Base-by-base conservation (phyloP, 2,888 invertebrate genomes). In the Synergus laeviventris region DNA sequence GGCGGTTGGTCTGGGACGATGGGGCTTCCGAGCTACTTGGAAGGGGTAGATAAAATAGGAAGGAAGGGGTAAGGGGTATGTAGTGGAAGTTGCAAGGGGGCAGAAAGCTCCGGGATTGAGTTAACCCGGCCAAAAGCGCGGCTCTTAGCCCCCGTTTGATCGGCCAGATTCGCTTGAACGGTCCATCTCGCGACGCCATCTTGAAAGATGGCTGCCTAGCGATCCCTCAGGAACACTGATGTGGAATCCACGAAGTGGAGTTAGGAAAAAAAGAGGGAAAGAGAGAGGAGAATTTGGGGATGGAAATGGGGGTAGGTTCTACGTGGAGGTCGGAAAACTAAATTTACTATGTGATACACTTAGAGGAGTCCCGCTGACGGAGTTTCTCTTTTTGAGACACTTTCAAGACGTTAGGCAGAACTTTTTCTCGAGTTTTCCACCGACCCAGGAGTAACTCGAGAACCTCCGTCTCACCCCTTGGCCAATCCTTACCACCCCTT, bases 301-400 rank as follows among this genome's bases (percentile, higher is more conserved):
- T 60, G 75, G 39, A 21, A 21, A 56, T 12, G 54, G 73, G 73
- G 75, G 76, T 59, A 42, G 59, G 38, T 70, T 61, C 73, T 61
- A 74, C 77, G 79, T 79, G 85, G 83, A 87, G 87, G 85, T 87
- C 84, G 86, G 86, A 82, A 89, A 89, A 91, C 89, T 88, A 89
- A 90, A 90, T 91, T 90, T 89, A 89, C 89, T 90, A 89, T 90
- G 90, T 90, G 90, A 90, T 90, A 90, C 89, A 90, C 89, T 90
- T 90, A 90, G 87, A 88, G 86, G 75, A 84, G 81, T 83, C 83
- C 81, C 81, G 82, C 61, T 77, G 79, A 76, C 64, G 81, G 83
- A 86, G 83, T 88, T 49, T 87, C 84, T 87, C 87, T 86, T 89
- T 90, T 89, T 86, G 86, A 89, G 87, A 89, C 90, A 88, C 88